A percentile compares a stretch with the other conserved stretches of the same genome.
Evolutionary conservation across 2,888 invertebrate genomes (phyloP).

Genomic region (Helicoverpa assulta): DNA sequence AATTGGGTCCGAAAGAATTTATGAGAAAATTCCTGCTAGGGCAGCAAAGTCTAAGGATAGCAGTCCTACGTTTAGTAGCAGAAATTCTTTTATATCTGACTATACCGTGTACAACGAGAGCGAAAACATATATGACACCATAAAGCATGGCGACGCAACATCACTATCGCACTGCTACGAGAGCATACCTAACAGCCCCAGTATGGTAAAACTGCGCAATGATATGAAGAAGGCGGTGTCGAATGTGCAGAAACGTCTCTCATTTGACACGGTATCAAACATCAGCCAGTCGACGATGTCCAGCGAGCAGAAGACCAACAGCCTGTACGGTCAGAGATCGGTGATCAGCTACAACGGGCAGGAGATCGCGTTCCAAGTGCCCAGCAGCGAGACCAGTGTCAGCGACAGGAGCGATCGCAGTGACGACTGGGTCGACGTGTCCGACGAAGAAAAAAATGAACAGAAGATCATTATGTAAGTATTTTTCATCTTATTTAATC

Average conservation of each 20-base stretch:
- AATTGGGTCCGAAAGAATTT: slow-evolving; percentile 86
- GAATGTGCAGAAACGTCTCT: slow-evolving; percentile 82
- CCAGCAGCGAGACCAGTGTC: slow-evolving; percentile 90
- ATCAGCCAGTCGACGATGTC: slow-evolving; percentile 89
- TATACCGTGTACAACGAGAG: slow-evolving; percentile 85
- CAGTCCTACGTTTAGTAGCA: slow-evolving; percentile 81
- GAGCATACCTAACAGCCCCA: slow-evolving; percentile 89
- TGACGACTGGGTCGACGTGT: slow-evolving; percentile 92
- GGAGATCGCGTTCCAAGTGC: slow-evolving; percentile 88
- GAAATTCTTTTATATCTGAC: slow-evolving; percentile 83
- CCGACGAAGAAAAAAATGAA: slow-evolving; percentile 89
- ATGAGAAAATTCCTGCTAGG: slow-evolving; percentile 84
- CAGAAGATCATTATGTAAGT: slow-evolving; percentile 91
- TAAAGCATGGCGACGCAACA: slow-evolving; percentile 88
- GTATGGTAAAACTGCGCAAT: slow-evolving; percentile 82
- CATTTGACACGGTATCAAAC: slow-evolving; percentile 86
- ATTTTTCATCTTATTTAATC: background rate
- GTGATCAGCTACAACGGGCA: slow-evolving; percentile 87
- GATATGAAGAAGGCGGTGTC: slow-evolving; percentile 80
- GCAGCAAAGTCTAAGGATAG: slow-evolving; percentile 79
- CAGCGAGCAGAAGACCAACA: slow-evolving; percentile 91
- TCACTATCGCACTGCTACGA: slow-evolving; percentile 91
- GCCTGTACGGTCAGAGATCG: slow-evolving; percentile 90
- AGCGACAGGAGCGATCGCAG: slow-evolving; percentile 91
- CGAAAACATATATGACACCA: slow-evolving; percentile 92